Evolutionary conservation across 2,888 invertebrate species (phyloP).

Genomic region (Argyra leucocephala): DNA sequence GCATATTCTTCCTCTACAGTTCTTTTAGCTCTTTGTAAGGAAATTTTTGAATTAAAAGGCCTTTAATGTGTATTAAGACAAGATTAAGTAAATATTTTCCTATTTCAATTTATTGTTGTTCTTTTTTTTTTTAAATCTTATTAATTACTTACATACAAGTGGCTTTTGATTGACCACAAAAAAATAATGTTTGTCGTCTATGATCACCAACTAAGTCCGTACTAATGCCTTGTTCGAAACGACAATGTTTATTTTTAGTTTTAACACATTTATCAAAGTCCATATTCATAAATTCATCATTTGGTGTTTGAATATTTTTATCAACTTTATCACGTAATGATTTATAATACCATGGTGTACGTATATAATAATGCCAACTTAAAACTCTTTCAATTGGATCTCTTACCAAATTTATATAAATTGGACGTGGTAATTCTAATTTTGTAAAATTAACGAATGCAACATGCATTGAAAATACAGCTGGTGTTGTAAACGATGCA

Average conservation of each 20-base stretch:
- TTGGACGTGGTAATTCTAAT: slow-evolving; percentile 67
- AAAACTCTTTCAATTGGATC: slow-evolving; percentile 84
- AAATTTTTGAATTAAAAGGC: slow-evolving; percentile 73
- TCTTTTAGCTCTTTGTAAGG: slow-evolving; percentile 71
- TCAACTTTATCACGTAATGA: slow-evolving; percentile 63
- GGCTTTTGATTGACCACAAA: slow-evolving; percentile 73
- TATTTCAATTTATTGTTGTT: not conserved
- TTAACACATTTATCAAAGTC: slow-evolving; percentile 79
- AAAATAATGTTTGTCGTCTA: slow-evolving; percentile 74
- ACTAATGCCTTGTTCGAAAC: slow-evolving; percentile 67
- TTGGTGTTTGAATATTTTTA: slow-evolving; percentile 25
- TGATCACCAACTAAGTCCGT: slow-evolving; percentile 77
- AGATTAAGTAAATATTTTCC: not conserved
- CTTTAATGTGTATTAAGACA: slow-evolving; percentile 43
- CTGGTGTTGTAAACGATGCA: slow-evolving; percentile 62
- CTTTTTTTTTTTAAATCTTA: slow-evolving; percentile 9
- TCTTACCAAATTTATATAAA: slow-evolving; percentile 80
- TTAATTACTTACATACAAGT: slow-evolving; percentile 62
- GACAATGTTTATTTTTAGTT: slow-evolving; percentile 68
- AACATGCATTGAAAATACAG: slow-evolving; percentile 78
- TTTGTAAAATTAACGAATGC: slow-evolving; percentile 81
- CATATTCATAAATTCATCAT: slow-evolving; percentile 65
- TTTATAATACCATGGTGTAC: slow-evolving; percentile 84
- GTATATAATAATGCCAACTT: slow-evolving; percentile 84
- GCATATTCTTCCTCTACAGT: slow-evolving; percentile 79